These are phyloP conservation scores for Eubasilissa splendida DNA, from an alignment of 2,888 invertebrate species.

Conservation along the genomic window DNA sequence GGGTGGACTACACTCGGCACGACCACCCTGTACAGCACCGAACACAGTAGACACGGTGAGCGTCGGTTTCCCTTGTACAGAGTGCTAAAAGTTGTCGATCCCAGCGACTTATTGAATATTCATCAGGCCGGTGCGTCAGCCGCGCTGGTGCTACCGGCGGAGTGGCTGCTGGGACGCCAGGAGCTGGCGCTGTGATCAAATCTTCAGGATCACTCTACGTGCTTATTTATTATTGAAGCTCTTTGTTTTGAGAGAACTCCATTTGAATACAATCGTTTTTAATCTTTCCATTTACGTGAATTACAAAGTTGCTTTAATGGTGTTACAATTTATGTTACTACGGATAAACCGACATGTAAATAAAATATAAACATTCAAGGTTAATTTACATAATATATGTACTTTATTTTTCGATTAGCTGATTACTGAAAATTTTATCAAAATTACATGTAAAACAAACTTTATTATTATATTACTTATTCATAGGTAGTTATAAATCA, in stretches of 20 bases:
- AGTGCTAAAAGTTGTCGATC: slow-evolving; percentile 59
- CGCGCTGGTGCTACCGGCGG: not conserved
- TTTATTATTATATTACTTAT: too few relatives aligned
- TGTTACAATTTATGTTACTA: not conserved
- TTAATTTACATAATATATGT: not conserved
- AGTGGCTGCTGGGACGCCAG: slow-evolving; percentile 10
- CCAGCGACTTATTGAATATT: slow-evolving; percentile 57
- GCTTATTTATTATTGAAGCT: slow-evolving; percentile 49
- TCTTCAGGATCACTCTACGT: slow-evolving; percentile 40
- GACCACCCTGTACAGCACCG: too few relatives aligned
- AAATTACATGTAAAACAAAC: too few relatives aligned
- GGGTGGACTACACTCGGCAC: too few relatives aligned
- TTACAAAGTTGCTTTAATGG: not conserved
- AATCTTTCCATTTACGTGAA: slow-evolving; percentile 38
- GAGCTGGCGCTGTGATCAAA: slow-evolving; percentile 26
- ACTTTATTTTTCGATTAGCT: too few relatives aligned
- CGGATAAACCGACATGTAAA: slow-evolving; percentile 5
- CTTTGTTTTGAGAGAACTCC: slow-evolving; percentile 12
- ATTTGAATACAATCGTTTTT: slow-evolving; percentile 37
- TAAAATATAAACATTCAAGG: not conserved
- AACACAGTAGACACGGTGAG: not conserved
- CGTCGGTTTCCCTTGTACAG: slow-evolving; percentile 41
- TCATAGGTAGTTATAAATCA: too few relatives aligned
- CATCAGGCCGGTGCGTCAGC: slow-evolving; percentile 50
- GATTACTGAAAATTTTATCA: too few relatives aligned